Evolutionary conservation across 2,888 invertebrate species (phyloP), one percentile per base, ranked within the genome.

Genomic region (Enoplolaimus lenunculus): DNA sequence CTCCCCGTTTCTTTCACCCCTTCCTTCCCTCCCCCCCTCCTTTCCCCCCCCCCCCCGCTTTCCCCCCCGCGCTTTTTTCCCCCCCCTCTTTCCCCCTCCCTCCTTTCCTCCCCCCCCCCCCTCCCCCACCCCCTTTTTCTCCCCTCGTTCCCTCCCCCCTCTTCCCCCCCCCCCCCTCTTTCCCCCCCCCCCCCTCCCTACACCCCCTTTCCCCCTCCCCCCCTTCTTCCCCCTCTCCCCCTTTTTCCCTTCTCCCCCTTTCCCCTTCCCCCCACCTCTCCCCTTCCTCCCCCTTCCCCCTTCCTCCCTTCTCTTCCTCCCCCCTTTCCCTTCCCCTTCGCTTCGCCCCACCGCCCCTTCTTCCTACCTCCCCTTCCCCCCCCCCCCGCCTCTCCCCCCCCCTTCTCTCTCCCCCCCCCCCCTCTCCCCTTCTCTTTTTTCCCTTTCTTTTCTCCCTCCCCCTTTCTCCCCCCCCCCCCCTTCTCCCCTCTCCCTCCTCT

Each of bases 41-140:
- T 34, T 59, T 31, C 33, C 33, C 62, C 26, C 30, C 26, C 69
- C 31, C 59, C 64, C 26, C 66, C 34, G 65, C 59, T 1, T 34
- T 30, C 68, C 57, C 60, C 60, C 64, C 34, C 45, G 26, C 31
- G 67, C 60, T 16, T 60, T 64, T 60, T 59, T 34, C 69, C 65
- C 65, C 68, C 71, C 35, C 62, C 57, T 31, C 26, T n/a, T 3
- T 59, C 34, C 33, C 34, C n/a, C 67, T 60, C 34, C 29, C 60
- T 29, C 2, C 2, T 29, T 28, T n/a, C 16, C 60, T 45, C 29
- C 29, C 65, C n/a, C 1, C 21, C n/a, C 3, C n/a, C 64, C n/a
- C n/a, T 30, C 64, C 28, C 7, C 64, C n/a, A 13, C 64, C n/a
- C 28, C 16, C 28, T 16, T 62, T n/a, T n/a, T n/a, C 31, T 7